Percentiles rank a stretch among this genome's conserved stretches.
These are phyloP conservation scores for Arctia plantaginis DNA, from an alignment of 2,888 invertebrate species.

Conservation along the genomic window DNA sequence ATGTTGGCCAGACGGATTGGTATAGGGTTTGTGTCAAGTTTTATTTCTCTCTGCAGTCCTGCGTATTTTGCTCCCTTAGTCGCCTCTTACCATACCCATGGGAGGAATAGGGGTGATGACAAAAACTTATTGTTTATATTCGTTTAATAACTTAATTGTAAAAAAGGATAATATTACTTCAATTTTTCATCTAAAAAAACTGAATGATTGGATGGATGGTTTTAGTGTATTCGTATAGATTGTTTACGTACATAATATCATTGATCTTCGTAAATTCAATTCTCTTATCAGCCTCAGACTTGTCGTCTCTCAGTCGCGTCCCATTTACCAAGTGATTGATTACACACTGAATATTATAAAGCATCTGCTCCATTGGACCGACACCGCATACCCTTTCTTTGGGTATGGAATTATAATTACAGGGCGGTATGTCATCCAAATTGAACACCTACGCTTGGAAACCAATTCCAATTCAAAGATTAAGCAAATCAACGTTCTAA, in stretches of 20 bases:
- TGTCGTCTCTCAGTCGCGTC: conserved; percentile 26
- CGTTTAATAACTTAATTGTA: too few relatives aligned
- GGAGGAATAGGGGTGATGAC: too few relatives aligned
- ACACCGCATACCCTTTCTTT: conserved; percentile 13
- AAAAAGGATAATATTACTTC: neutral
- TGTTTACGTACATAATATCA: neutral
- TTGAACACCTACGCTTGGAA: conserved; percentile 8
- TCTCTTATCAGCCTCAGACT: conserved; percentile 29
- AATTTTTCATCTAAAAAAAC: neutral
- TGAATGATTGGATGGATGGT: neutral
- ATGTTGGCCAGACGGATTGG: too few relatives aligned
- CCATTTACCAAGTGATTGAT: conserved; percentile 36
- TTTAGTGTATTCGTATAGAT: neutral
- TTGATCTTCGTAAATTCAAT: conserved; percentile 34
- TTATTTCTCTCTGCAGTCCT: too few relatives aligned
- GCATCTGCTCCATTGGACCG: conserved; percentile 16
- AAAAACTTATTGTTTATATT: too few relatives aligned
- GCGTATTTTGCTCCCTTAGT: too few relatives aligned
- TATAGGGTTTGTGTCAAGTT: too few relatives aligned
- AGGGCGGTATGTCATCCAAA: conserved; percentile 5
- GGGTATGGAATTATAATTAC: conserved; percentile 17
- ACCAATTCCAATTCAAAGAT: neutral
- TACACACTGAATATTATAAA: conserved; percentile 16
- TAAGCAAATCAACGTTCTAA: neutral
- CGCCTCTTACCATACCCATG: too few relatives aligned